Evolutionary conservation across 2,888 invertebrate genomes (phyloP).

Genomic region (Rosalia funebris): DNA sequence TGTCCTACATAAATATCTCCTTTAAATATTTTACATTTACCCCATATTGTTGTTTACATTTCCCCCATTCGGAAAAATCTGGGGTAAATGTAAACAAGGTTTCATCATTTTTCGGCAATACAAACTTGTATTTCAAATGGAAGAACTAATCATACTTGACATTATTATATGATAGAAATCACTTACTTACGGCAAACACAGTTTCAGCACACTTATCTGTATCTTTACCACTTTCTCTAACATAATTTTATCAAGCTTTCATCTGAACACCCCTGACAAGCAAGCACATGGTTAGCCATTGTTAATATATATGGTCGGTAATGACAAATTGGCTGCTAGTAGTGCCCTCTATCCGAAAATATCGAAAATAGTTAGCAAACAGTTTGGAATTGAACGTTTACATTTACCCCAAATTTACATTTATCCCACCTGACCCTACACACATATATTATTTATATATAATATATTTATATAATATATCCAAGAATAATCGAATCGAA

Average conservation of each 20-base stretch:
- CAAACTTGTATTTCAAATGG: neutral
- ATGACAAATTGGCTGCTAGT: too few relatives aligned
- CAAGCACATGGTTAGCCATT: neutral
- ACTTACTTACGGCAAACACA: neutral
- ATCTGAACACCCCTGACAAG: neutral
- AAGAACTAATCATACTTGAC: neutral
- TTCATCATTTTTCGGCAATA: neutral
- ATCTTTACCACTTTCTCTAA: neutral
- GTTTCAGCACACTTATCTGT: neutral
- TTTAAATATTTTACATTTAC: constrained; percentile 29
- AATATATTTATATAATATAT: too few relatives aligned
- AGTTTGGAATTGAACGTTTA: too few relatives aligned
- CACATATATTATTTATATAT: too few relatives aligned
- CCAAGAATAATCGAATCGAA: too few relatives aligned
- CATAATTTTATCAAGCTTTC: neutral
- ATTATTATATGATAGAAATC: neutral
- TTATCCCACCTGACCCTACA: constrained; percentile 6
- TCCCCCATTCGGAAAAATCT: constrained; percentile 1
- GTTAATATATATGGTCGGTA: too few relatives aligned
- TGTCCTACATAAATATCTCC: neutral
- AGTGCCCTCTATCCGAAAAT: too few relatives aligned
- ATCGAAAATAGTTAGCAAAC: too few relatives aligned
- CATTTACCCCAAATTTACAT: constrained; percentile 2
- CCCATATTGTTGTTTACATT: constrained; percentile 28
- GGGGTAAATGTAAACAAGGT: constrained; percentile 30